Evolutionary conservation across 2,888 invertebrate species (phyloP), one percentile per base, ranked within the genome.

Genomic region (Macrophya alboannulata): DNA sequence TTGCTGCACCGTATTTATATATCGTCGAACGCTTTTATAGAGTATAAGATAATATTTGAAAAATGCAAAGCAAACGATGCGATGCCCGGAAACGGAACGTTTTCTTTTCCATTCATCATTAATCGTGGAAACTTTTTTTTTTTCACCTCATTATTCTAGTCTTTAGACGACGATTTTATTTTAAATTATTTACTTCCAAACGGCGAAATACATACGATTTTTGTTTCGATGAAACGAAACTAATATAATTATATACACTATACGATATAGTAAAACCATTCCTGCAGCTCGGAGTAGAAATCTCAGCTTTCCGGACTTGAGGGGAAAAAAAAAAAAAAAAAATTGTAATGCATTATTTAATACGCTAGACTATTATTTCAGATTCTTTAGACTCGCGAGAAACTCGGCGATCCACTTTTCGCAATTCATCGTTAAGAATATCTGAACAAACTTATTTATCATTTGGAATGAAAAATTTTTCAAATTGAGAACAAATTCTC

Each of bases 41-140:
- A n/a, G n/a, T n/a, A n/a, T 81, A 81, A 21, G 15, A 81, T 81
- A 21, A 81, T 81, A 81, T 81, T 62, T 59, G 62, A 81, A 21
- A 59, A 81, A 81, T 81, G 62, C 62, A 62, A 62, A 81, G 81
- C 81, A 62, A 62, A 37, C 51, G 77, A 77, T 43, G 76, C n/a
- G 25, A 76, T 55, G n/a, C 8, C 55, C 62, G 62, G 62, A 59
- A 21, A 77, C 40, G 81, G 43, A 43, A n/a, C 62, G 59, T 51
- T 51, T 17, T 77, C 40, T 81, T 81, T 25, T 17, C 43, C 81
- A 25, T 62, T 25, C 59, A 62, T 81, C 62, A 43, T 62, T 62
- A 81, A 62, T 62, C 59, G 81, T 8, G 40, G 12, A 81, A 81
- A 81, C 40, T 62, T 81, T 62, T 12, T 62, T 31, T 81, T 43